Evolutionary conservation across 2,888 invertebrate species (phyloP).

Genomic region (Litoditis marina): DNA sequence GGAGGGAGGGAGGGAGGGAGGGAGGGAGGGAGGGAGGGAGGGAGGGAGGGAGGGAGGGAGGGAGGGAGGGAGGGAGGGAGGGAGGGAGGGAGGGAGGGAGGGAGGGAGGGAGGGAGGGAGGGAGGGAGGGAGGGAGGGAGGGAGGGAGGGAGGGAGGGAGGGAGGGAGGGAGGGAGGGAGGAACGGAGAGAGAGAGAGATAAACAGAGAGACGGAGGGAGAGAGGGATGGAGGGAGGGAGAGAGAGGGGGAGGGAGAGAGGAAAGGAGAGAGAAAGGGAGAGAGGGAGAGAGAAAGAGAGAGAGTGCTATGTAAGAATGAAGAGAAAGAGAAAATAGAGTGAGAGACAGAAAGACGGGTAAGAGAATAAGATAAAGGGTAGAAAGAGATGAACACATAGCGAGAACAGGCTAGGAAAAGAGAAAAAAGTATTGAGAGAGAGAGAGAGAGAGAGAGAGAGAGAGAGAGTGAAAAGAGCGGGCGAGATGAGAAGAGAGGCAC

Average conservation of each 20-base stretch:
- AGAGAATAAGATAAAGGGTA: too few relatives aligned
- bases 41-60: not conserved
- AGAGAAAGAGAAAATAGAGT: too few relatives aligned
- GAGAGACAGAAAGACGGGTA: too few relatives aligned
- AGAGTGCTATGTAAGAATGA: not conserved
- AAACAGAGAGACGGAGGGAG: not conserved
- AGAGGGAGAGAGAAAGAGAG: not conserved
- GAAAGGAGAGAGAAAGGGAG: not conserved
- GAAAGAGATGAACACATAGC: too few relatives aligned
- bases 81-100: not conserved
- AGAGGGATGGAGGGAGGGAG: not conserved
- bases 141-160: conserved; percentile 6
- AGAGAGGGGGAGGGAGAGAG: not conserved
- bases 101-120: not conserved
- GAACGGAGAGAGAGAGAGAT: not conserved
- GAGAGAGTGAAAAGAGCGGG: too few relatives aligned
- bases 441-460: too few relatives aligned
- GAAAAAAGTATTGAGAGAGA: too few relatives aligned
- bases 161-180: conserved; percentile 4
- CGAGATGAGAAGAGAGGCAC: too few relatives aligned
- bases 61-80: conserved; percentile 7
- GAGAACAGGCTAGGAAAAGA: too few relatives aligned
- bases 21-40: too few relatives aligned
- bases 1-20: too few relatives aligned
- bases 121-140: conserved; percentile 2